Evolutionary conservation across 1,140 invertebrate genomes (phyloP), one percentile per base, ranked within the genome.

Genomic region (Scylla paramamosain): DNA sequence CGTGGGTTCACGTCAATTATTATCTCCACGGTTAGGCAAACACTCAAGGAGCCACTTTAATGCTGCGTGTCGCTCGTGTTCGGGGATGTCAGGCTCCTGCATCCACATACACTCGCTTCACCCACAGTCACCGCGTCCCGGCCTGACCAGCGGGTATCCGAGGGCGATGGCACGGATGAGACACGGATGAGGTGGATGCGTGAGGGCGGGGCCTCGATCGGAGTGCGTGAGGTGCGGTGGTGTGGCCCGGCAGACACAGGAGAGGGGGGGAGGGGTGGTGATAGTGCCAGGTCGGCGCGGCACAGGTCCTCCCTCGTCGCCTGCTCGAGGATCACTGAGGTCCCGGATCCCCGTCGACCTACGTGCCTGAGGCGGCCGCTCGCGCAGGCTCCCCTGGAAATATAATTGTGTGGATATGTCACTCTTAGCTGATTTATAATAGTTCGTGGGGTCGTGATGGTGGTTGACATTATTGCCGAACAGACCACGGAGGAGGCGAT

Each of bases 401-500:
- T 77, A 77, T 77, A 77, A 77, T 77, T 77, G 67, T 77, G 67
- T 77, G 67, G 67, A 77, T 77, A 77, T 77, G 67, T n/a, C 67
- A 77, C 67, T 77, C 67, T 77, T 77, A 25, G 67, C 67, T 77
- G 67, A 77, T 77, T 77, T 77, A 77, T 77, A 77, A 77, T n/a
- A 77, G 67, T 77, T 25, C 12, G 67, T 77, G 67, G 20, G 67
- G 67, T 77, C 67, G 25, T 77, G 25, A 25, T 77, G 67, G 67
- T 77, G 67, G 67, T 77, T 77, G 67, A 77, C 67, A 77, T 77
- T 77, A 77, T 77, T 77, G 67, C 67, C 25, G 67, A 77, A 77
- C 67, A 77, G 67, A 77, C 67, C 25, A 77, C 67, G 52, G 52
- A 59, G 20, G 20, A 20, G 52, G 52, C 52, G 52, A 12, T 20